Evolutionary conservation across 2,113 vertebrate species (phyloP), one percentile per base, ranked within the genome.

Genomic region (Pachycephala philippinensis): DNA sequence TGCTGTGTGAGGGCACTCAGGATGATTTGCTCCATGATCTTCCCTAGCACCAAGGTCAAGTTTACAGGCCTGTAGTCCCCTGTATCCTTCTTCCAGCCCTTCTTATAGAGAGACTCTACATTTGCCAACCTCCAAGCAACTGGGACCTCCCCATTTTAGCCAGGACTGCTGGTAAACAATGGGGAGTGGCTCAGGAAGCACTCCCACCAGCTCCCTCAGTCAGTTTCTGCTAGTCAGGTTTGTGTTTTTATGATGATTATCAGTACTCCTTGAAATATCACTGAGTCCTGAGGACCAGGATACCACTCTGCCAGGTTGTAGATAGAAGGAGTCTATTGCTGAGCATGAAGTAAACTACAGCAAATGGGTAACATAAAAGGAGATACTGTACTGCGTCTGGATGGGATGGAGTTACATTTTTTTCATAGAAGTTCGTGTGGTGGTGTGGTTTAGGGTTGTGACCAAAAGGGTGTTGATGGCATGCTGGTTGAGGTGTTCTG

Each of bases 41-140:
- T 37, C 27, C 45, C 39, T 44, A 21, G 17, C 5, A 60, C 22
- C 72, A 68, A 59, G 11, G 44, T 27, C 22, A 37, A 11, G 23
- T 52, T 60, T 27, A 45, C 9, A 52, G 27, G 31, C 22, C 33
- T 60, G 21, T 31, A 60, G 17, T 37, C 28, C 7, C 14, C 16
- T 40, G 9, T 30, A 35, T 27, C 18, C 21, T 37, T 26, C 39
- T 53, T 37, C 14, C 27, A 28, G 5, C 12, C 15, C 45, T 53
- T 44, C 21, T 35, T 45, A 2, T 9, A 20, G 27, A 60, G 22
- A 27, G 37, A 60, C 1, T 0, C 12, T 50, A 3, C 4, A 26
- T 42, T 57, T 76, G 31, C 16, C 11, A 59, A 31, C 13, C 1
- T 59, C 44, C 35, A 68, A 1, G 5, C 31, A 31, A 10, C 37